These are phyloP conservation scores for Chromis chromis DNA, from an alignment of 2,797 vertebrate species.

Conservation along the genomic window DNA sequence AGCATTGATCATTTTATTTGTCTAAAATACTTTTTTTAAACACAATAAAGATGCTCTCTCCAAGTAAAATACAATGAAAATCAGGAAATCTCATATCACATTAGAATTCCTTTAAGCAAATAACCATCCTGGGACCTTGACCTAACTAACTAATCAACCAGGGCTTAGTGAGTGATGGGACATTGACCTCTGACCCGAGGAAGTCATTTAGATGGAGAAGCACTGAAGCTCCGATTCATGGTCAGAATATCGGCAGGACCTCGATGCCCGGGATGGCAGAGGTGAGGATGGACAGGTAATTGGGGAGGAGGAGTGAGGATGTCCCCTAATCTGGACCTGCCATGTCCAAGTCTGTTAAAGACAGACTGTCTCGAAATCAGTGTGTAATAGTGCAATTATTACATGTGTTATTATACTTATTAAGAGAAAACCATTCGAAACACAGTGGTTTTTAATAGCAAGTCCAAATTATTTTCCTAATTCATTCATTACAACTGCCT, in stretches of 20 bases:
- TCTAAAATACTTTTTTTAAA: conserved; percentile 7
- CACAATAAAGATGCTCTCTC: not conserved
- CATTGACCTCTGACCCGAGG: conserved; percentile 86
- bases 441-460: too few species aligned
- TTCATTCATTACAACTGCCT: too few species aligned
- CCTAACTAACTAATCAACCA: conserved; percentile 71
- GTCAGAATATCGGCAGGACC: conserved; percentile 65
- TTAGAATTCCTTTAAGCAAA: conserved; percentile 47
- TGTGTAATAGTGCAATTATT: not conserved
- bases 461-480: too few species aligned
- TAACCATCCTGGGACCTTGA: conserved; percentile 53
- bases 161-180: conserved; percentile 84
- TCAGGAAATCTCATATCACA: conserved; percentile 27
- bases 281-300: conserved; percentile 76
- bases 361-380: conserved; percentile 15
- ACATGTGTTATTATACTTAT: too few species aligned
- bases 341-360: conserved; percentile 31
- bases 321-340: conserved; percentile 41
- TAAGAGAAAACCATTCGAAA: too few species aligned
- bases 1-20: not conserved
- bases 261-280: conserved; percentile 55
- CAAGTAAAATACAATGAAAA: conserved; percentile 19
- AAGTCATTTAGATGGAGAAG: conserved; percentile 82
- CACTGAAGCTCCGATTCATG: conserved; percentile 82
- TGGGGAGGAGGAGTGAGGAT: conserved; percentile 49